phyloP scores from a whole-genome alignment of 2,888 invertebrate species.

The Elysia crispata region DNA sequence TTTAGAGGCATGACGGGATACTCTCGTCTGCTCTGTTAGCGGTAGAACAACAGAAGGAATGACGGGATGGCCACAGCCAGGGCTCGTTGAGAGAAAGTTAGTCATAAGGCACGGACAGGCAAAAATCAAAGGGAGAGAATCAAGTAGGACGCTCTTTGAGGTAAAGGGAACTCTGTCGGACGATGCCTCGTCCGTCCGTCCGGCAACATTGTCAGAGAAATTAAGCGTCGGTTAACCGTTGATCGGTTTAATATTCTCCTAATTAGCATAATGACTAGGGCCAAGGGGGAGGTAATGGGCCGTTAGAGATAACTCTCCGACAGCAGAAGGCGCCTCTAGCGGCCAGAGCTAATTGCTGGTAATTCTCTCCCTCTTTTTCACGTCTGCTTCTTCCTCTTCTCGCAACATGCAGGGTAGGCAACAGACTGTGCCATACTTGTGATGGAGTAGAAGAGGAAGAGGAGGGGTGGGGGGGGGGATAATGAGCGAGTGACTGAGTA shows the following conservation, averaged over 20 bases:
- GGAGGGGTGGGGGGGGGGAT: no score
- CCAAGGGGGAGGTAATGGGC: conserved; percentile 26
- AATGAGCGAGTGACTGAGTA: no score
- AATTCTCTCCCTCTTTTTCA: conserved; percentile 30
- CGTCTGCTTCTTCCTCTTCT: background rate
- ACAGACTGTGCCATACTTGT: background rate
- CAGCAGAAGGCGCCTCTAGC: conserved; percentile 4
- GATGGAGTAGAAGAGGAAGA: background rate
- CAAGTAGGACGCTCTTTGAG: no score
- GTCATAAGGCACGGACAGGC: no score
- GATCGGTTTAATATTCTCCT: conserved; percentile 14
- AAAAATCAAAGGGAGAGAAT: no score
- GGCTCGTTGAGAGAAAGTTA: no score
- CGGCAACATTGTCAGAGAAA: background rate
- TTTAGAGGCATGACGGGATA: no score
- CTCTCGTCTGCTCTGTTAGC: no score
- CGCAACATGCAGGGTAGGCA: background rate
- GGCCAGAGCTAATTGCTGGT: conserved; percentile 33
- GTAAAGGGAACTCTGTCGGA: no score
- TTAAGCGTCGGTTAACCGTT: conserved; percentile 23
- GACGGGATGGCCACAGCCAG: no score
- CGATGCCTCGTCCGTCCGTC: no score
- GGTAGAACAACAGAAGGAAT: no score
- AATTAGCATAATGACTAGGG: conserved; percentile 42
- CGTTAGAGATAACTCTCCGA: conserved; percentile 32